Percentiles rank a stretch among this genome's conserved stretches.
Conservation (phyloP, 2,797 vertebrate genomes). For the Esox masquinongy region DNA sequence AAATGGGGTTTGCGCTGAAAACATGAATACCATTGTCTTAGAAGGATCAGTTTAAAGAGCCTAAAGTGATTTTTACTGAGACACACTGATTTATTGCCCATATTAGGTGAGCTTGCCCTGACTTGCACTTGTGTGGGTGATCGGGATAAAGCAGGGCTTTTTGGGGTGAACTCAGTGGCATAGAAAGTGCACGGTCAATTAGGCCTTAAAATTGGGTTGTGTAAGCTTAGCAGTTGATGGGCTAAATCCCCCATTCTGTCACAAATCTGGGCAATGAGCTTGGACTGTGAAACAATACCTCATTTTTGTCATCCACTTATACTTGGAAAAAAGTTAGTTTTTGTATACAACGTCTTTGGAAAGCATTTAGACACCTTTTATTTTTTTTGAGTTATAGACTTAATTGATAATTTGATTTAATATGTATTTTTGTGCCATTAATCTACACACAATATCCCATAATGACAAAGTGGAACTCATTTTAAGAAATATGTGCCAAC, state of each 20-base stretch:
- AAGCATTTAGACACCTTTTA: too few species aligned
- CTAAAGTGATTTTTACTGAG: conserved; percentile 48
- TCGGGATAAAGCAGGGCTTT: conserved; percentile 56
- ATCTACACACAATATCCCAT: too few species aligned
- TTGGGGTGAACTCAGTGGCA: conserved; percentile 47
- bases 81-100: conserved; percentile 66
- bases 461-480: too few species aligned
- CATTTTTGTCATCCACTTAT: neutral
- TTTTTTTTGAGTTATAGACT: too few species aligned
- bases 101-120: conserved; percentile 59
- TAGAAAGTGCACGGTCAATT: conserved; percentile 59
- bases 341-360: too few species aligned
- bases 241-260: conserved; percentile 21
- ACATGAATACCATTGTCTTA: conserved; percentile 21
- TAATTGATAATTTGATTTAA: too few species aligned
- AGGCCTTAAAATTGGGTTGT: conserved; percentile 56
- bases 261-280: conserved; percentile 11
- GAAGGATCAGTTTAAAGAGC: conserved; percentile 33
- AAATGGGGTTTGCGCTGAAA: too few species aligned
- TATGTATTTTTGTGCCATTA: too few species aligned
- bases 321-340: neutral
- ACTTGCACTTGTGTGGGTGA: conserved; percentile 56
- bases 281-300: neutral
- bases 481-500: too few species aligned
- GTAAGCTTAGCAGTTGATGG: conserved; percentile 31